Evolutionary conservation across 2,113 vertebrate species (phyloP), one percentile per base, ranked within the genome.

Genomic region (Dermatemys mawii): DNA sequence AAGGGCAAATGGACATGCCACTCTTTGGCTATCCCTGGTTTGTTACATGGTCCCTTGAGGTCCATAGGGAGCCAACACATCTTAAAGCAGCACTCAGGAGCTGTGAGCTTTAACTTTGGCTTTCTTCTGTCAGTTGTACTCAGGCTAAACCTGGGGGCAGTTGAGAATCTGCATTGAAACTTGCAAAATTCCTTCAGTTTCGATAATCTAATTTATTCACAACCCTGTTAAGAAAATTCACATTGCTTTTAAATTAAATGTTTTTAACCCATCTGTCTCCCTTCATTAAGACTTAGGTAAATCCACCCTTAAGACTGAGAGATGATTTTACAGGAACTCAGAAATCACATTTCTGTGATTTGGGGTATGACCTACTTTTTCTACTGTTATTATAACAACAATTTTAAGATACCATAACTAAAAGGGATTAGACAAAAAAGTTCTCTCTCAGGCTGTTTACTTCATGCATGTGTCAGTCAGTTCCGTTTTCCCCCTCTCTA

Each of bases 231-330:
- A 57, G 89, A 6, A 78, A 87, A 75, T 93, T 96, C 85, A 49
- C 53, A 95, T 96, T 82, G 63, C 27, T 24, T 91, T 93, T 84
- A 90, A 89, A 79, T 91, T 87, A 93, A 93, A 83, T 80, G 38
- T 24, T 93, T 97, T 60, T 80, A 73, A 93, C 88, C 91, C 93
- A 0, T 1, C 55, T 41, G 78, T 75, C 0, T 0, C 38, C 12
- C 38, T 79, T 83, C 91, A 80, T 87, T 81, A 79, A 89, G 38
- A 57, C 87, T 90, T 81, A 81, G 38, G 81, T 87, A 90, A 53
- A 70, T 55, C 27, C 60, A 2, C 24, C 46, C 10, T 80, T 26
- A 60, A 35, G 84, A 78, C 88, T 29, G 49, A n/a, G 84, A 53
- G 55, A 21, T 0, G 1, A 70, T 88, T 91, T 85, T 89, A 35